Conservation (phyloP, 2,797 vertebrate genomes). For the Dipus sagitta region DNA sequence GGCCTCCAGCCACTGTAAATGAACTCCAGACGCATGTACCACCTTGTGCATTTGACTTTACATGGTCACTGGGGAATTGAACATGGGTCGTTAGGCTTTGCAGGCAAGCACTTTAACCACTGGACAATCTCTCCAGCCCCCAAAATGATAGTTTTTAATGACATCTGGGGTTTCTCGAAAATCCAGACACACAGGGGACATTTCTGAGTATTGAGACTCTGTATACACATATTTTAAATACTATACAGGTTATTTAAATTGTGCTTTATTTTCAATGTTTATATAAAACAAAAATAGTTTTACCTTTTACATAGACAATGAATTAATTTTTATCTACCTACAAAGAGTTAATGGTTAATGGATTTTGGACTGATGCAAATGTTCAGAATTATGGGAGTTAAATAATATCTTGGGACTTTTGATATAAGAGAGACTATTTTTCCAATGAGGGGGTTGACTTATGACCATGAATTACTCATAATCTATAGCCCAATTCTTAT, state of each 20-base stretch:
- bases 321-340: slow-evolving; percentile 34
- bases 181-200: not conserved
- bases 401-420: slow-evolving; percentile 50
- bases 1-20: too few relatives aligned
- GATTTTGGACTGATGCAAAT: slow-evolving; percentile 1
- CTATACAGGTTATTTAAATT: not conserved
- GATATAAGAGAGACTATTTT: slow-evolving; percentile 45
- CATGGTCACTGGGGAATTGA: too few relatives aligned
- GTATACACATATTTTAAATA: not conserved
- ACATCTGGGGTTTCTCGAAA: not conserved
- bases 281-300: not conserved
- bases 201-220: slow-evolving; percentile 5
- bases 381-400: slow-evolving; percentile 16
- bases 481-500: slow-evolving; percentile 45
- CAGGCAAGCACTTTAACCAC: too few relatives aligned
- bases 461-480: slow-evolving; percentile 47
- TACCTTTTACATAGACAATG: not conserved
- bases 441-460: slow-evolving; percentile 37
- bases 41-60: too few relatives aligned
- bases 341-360: slow-evolving; percentile 2
- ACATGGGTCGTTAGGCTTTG: too few relatives aligned
- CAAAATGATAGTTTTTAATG: not conserved
- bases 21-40: too few relatives aligned
- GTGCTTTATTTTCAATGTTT: slow-evolving; percentile 43
- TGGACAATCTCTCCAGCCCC: too few relatives aligned